These are phyloP conservation scores for Xenopus petersii DNA, from an alignment of 2,797 vertebrate genomes.

Conservation along the genomic window DNA sequence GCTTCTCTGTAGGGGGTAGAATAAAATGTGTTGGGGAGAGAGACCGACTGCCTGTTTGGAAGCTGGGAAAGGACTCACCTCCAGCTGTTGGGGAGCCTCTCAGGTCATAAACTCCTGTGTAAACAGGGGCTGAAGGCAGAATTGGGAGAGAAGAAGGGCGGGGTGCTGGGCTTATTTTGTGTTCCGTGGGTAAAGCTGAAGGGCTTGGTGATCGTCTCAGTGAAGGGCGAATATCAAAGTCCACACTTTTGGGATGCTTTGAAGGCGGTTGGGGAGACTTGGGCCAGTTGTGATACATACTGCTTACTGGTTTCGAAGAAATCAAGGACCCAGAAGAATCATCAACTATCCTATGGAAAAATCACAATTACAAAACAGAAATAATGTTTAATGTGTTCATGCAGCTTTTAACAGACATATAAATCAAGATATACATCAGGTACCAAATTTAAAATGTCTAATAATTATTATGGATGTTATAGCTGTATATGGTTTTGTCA, in stretches of 20 bases:
- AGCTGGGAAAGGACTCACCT: slow-evolving; percentile 75
- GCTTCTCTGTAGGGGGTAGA: slow-evolving; percentile 79
- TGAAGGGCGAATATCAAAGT: slow-evolving; percentile 65
- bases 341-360: slow-evolving; percentile 58
- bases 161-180: slow-evolving; percentile 77
- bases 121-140: slow-evolving; percentile 70
- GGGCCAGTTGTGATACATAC: slow-evolving; percentile 68
- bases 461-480: too few relatives aligned
- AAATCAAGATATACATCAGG: too few relatives aligned
- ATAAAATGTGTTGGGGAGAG: slow-evolving; percentile 88
- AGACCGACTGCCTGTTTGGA: slow-evolving; percentile 71
- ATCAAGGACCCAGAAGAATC: slow-evolving; percentile 59
- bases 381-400: too few relatives aligned
- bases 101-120: slow-evolving; percentile 82
- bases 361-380: background rate
- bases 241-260: slow-evolving; percentile 73
- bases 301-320: slow-evolving; percentile 71
- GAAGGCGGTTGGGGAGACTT: slow-evolving; percentile 74
- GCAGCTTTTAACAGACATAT: too few relatives aligned
- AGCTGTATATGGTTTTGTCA: too few relatives aligned
- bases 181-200: slow-evolving; percentile 80
- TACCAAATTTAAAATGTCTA: too few relatives aligned
- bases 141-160: slow-evolving; percentile 79
- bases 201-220: slow-evolving; percentile 82
- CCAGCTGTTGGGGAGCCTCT: slow-evolving; percentile 76